Conservation (phyloP, 2,888 invertebrate species). For the Volucella inflata region DNA sequence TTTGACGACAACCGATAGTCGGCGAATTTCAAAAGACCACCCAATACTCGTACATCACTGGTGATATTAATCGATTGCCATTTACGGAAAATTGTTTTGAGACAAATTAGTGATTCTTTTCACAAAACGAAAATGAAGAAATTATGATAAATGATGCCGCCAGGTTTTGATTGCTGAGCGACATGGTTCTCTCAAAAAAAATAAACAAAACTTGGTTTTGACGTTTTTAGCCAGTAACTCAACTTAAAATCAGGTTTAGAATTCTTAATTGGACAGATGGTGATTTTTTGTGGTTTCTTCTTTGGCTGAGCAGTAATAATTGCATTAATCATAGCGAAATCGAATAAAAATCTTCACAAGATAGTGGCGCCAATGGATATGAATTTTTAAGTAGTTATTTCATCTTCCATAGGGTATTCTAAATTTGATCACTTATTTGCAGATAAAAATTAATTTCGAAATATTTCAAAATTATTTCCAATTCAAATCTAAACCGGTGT, state of each 20-base stretch:
- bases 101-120: constrained; percentile 34
- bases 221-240: background rate
- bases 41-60: constrained; percentile 17
- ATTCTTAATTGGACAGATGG: constrained; percentile 7
- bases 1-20: background rate
- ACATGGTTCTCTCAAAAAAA: constrained; percentile 10
- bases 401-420: background rate
- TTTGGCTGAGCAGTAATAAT: background rate
- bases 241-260: constrained; percentile 6
- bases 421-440: no score
- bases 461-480: no score
- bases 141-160: constrained; percentile 46
- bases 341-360: background rate
- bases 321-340: background rate
- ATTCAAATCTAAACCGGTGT: no score
- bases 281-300: no score
- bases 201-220: background rate
- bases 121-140: constrained; percentile 34
- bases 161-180: constrained; percentile 8
- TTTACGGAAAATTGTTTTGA: constrained; percentile 23
- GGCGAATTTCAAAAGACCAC: constrained; percentile 51
- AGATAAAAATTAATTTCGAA: no score
- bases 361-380: background rate
- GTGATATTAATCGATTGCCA: constrained; percentile 39
- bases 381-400: background rate